These are phyloP conservation scores for Ophonus ardosiacus DNA, from an alignment of 2,888 invertebrate genomes.

Conservation along the genomic window DNA sequence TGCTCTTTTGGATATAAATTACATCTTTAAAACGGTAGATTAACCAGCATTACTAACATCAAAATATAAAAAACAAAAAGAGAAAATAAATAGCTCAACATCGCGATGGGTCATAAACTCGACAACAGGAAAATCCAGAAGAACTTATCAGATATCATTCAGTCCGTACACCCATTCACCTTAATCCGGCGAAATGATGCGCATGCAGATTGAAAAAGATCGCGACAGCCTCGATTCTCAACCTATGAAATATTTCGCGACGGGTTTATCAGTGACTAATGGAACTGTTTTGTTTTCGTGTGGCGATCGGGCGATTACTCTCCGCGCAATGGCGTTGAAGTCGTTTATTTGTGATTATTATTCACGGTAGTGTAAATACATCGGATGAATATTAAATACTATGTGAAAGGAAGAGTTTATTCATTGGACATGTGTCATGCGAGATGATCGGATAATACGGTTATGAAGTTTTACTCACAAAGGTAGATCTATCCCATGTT, in stretches of 20 bases:
- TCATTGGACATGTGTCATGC: slow-evolving; percentile 25
- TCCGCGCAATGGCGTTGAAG: neutral
- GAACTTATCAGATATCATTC: slow-evolving; percentile 17
- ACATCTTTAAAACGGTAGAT: slow-evolving; percentile 32
- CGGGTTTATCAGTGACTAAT: slow-evolving; percentile 51
- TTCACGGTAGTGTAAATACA: slow-evolving; percentile 36
- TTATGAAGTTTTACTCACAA: neutral
- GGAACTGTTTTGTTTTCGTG: slow-evolving; percentile 41
- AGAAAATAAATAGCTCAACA: slow-evolving; percentile 20
- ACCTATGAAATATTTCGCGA: slow-evolving; percentile 33
- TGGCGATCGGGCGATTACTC: slow-evolving; percentile 40
- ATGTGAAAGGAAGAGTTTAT: neutral
- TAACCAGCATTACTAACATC: slow-evolving; percentile 12
- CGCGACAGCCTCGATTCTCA: slow-evolving; percentile 9
- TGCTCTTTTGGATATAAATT: slow-evolving; percentile 18
- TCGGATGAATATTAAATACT: slow-evolving; percentile 45
- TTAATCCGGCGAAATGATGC: slow-evolving; percentile 49
- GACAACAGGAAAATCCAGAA: slow-evolving; percentile 8
- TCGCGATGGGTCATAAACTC: neutral
- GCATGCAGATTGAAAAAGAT: slow-evolving; percentile 52
- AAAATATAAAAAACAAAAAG: slow-evolving; percentile 30
- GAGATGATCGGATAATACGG: slow-evolving; percentile 22
- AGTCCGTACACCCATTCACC: slow-evolving; percentile 22
- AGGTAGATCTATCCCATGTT: neutral
- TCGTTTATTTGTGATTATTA: slow-evolving; percentile 33